Base-by-base conservation (phyloP, 2,797 vertebrate species). In the Eupleurogrammus muticus region DNA sequence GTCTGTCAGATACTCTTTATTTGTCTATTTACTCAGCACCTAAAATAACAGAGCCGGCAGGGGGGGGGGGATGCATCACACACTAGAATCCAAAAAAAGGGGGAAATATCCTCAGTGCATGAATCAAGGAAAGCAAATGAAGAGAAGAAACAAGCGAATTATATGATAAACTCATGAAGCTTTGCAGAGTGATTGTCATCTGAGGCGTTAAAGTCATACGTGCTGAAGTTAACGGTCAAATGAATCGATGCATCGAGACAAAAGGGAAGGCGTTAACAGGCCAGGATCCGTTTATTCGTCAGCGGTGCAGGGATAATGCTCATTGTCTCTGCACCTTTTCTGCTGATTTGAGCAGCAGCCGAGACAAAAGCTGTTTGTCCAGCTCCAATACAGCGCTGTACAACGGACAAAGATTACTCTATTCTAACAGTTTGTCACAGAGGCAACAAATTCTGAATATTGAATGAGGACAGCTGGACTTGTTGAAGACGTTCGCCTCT, bases 251-350 rank as follows among this genome's bases (percentile, higher is more conserved):
- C 19, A 32, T 53, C 20, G 28, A 11, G 38, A 21, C 14, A 24
- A 19, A 46, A 56, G 42, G 49, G 7, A n/a, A 0, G 11, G 49
- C 40, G 42, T 48, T 14, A 21, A 34, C 12, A 16, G 12, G 10
- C 17, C 12, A 40, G n/a, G 20, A 19, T 34, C 50, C 17, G 34
- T 50, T 21, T 28, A 47, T 51, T 60, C 4, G 58, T 40, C 38
- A 19, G 21, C 40, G 32, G 4, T 38, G n/a, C 14, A 61, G 48
- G 1, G 5, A 55, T 50, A 65, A 73, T 73, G 54, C 42, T 78
- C 17, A 50, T 28, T 69, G 47, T 14, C 11, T 19, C 46, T 66
- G 21, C 9, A 47, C 9, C 23, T 28, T 21, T 38, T 23, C 58
- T 58, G 20, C 34, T 21, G 19, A 60, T 48, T 58, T 48, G 28